Conservation (phyloP, 2,888 invertebrate species). For the Heliconius cydno region DNA sequence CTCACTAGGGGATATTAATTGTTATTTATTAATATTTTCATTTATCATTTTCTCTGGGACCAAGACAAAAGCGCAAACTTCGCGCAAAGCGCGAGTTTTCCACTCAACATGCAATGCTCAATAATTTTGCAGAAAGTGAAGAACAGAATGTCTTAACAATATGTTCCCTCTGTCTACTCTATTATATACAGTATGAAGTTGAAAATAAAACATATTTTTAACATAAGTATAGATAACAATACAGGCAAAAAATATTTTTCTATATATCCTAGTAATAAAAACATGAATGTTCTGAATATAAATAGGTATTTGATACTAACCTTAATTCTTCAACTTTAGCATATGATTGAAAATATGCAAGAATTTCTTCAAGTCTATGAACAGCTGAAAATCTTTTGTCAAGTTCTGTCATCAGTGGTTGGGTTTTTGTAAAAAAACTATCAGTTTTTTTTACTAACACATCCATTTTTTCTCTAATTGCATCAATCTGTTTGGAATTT, state of each 20-base stretch:
- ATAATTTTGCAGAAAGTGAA: too few species aligned
- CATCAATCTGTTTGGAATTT: constrained; percentile 77
- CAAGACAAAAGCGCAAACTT: too few species aligned
- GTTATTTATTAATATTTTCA: too few species aligned
- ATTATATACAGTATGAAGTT: too few species aligned
- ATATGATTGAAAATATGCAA: constrained; percentile 87
- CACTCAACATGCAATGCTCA: too few species aligned
- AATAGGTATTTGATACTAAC: constrained; percentile 61
- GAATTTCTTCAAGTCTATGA: constrained; percentile 81
- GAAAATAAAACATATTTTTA: not conserved
- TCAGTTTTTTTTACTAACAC: constrained; percentile 68
- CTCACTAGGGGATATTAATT: too few species aligned
- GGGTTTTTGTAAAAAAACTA: constrained; percentile 67
- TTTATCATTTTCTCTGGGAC: too few species aligned
- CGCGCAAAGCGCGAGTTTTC: too few species aligned
- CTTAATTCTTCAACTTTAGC: constrained; percentile 88
- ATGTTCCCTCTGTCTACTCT: too few species aligned
- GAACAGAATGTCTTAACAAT: too few species aligned
- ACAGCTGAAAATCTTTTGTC: constrained; percentile 74
- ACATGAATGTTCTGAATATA: not conserved
- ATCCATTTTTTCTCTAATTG: constrained; percentile 76
- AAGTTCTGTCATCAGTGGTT: constrained; percentile 74
- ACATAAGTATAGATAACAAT: not conserved
- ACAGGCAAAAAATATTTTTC: too few species aligned
- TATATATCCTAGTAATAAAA: too few species aligned